phyloP scores from a whole-genome alignment of 2,888 invertebrate species.

The Chrysotoxum bicinctum region DNA sequence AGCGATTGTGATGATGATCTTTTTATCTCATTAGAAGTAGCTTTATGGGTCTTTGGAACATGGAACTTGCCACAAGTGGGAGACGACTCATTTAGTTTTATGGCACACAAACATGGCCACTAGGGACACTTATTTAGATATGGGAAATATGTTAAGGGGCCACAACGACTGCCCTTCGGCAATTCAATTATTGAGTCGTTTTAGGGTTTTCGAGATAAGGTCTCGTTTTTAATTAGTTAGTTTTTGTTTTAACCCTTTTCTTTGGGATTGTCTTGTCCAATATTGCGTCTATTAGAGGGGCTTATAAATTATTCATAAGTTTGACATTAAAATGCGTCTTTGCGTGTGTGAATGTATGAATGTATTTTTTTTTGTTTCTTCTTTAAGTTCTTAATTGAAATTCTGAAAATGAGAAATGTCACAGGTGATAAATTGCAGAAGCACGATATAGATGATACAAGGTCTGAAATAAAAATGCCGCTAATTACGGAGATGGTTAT shows the following conservation, averaged over 20 bases:
- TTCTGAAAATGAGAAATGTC: slow-evolving; percentile 18
- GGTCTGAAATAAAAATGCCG: slow-evolving; percentile 13
- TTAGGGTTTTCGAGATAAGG: slow-evolving; percentile 1
- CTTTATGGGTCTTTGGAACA: slow-evolving; percentile 37
- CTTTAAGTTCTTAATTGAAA: not conserved
- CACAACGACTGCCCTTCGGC: slow-evolving; percentile 12
- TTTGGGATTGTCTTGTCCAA: not conserved
- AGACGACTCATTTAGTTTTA: slow-evolving; percentile 38
- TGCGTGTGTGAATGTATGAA: too few relatives aligned
- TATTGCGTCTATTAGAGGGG: not conserved
- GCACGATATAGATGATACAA: slow-evolving; percentile 4
- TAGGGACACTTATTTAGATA: slow-evolving; percentile 30
- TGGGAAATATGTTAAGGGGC: not conserved
- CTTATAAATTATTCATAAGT: slow-evolving; percentile 10
- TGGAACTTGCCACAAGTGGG: slow-evolving; percentile 27
- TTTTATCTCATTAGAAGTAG: slow-evolving; percentile 54
- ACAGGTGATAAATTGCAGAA: slow-evolving; percentile 35
- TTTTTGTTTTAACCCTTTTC: slow-evolving; percentile 17
- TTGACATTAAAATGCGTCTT: slow-evolving; percentile 7
- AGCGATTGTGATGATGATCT: slow-evolving; percentile 16
- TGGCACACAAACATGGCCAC: slow-evolving; percentile 28
- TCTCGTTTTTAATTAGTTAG: slow-evolving; percentile 25
- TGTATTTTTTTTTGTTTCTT: not conserved
- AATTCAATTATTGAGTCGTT: slow-evolving; percentile 32
- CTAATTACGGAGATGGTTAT: slow-evolving; percentile 10